phyloP scores from a whole-genome alignment of 2,888 invertebrate species.

The Drosophila setosimentum region DNA sequence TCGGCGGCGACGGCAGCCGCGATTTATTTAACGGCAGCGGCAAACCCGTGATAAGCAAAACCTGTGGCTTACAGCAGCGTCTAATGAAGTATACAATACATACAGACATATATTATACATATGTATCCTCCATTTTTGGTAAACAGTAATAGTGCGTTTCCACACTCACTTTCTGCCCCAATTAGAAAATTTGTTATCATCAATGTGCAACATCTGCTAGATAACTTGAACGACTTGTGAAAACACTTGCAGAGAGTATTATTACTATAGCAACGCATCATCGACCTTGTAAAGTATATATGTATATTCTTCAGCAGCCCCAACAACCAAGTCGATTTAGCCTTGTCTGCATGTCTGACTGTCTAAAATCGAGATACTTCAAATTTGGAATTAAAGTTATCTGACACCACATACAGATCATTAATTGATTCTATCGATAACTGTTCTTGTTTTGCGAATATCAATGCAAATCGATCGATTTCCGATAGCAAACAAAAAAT shows the following conservation, averaged over 20 bases:
- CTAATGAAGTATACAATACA: conserved; percentile 38
- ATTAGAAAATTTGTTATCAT: not conserved
- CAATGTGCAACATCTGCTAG: not conserved
- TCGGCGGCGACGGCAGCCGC: conserved; percentile 12
- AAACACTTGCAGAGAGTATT: not conserved
- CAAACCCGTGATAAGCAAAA: conserved; percentile 67
- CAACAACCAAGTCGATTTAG: not conserved
- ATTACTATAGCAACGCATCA: not conserved
- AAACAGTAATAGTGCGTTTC: not conserved
- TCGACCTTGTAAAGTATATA: not conserved
- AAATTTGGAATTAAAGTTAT: no score
- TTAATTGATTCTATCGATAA: not conserved
- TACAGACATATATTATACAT: not conserved
- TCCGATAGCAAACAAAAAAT: not conserved
- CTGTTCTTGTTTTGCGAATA: not conserved
- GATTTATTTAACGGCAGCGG: conserved; percentile 59
- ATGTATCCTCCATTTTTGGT: not conserved
- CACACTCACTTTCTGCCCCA: not conserved
- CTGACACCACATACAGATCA: no score
- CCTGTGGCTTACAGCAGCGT: conserved; percentile 26
- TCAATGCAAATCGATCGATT: not conserved
- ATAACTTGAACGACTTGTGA: not conserved
- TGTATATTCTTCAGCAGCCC: not conserved
- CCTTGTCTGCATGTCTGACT: not conserved
- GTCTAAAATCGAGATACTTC: not conserved